Evolutionary conservation across 1,140 invertebrate genomes (phyloP).

Genomic region (Lanistes nyassanus): DNA sequence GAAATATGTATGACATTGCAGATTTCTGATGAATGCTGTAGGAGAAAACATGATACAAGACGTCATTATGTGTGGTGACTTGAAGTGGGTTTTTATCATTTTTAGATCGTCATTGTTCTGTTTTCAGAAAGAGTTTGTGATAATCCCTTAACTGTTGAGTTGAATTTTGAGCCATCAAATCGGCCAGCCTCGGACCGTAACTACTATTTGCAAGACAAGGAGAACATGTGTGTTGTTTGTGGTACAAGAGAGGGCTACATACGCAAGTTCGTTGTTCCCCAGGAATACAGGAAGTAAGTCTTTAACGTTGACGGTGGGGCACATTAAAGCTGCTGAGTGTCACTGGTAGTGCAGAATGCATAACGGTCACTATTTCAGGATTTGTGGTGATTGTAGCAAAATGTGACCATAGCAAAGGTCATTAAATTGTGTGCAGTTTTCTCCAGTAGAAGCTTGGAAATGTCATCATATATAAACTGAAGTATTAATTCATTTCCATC

Average conservation of each 20-base stretch:
- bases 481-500: no score
- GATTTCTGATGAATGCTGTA: no score
- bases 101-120: not conserved
- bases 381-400: not conserved
- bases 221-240: slow-evolving; percentile 88
- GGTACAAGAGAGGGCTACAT: slow-evolving; percentile 78
- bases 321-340: not conserved
- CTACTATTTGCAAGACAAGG: slow-evolving; percentile 81
- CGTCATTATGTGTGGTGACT: no score
- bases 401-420: not conserved
- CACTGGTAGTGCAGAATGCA: not conserved
- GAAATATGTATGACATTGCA: no score
- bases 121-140: slow-evolving; percentile 70
- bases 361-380: not conserved
- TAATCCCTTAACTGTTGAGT: slow-evolving; percentile 79
- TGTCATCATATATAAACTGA: not conserved
- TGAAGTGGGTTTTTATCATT: no score
- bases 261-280: slow-evolving; percentile 84
- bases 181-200: slow-evolving; percentile 74
- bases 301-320: not conserved
- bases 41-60: no score
- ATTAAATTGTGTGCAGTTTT: not conserved
- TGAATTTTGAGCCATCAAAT: slow-evolving; percentile 85
- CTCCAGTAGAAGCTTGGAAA: not conserved
- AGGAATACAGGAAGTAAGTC: slow-evolving; percentile 80